These are phyloP conservation scores for Siniperca obscura DNA, from an alignment of 2,797 vertebrate genomes.

Conservation along the genomic window DNA sequence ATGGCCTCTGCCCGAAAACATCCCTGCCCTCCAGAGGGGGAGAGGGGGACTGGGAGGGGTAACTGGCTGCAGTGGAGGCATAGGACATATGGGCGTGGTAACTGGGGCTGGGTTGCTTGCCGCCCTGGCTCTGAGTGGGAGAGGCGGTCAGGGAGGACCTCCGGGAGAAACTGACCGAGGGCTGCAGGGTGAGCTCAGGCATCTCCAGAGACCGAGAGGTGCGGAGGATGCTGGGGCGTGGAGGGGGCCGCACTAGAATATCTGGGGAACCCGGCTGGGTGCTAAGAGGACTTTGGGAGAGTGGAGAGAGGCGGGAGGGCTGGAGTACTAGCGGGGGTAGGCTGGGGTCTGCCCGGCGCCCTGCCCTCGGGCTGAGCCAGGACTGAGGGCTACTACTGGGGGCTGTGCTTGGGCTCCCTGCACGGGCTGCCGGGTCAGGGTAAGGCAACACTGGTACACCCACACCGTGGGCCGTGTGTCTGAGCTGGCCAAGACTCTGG, in stretches of 20 bases:
- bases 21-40: conserved; percentile 92
- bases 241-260: conserved; percentile 94
- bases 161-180: conserved; percentile 92
- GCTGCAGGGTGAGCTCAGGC: conserved; percentile 93
- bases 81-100: conserved; percentile 93
- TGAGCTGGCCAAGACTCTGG: conserved; percentile 97
- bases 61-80: conserved; percentile 92
- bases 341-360: conserved; percentile 94
- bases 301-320: conserved; percentile 96
- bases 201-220: conserved; percentile 91
- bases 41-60: conserved; percentile 91
- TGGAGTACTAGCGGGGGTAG: conserved; percentile 99
- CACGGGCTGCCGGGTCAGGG: conserved; percentile 92
- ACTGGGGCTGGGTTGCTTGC: conserved; percentile 84
- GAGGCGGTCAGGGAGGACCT: conserved; percentile 94
- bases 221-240: conserved; percentile 93
- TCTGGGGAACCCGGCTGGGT: conserved; percentile 97
- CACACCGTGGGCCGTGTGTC: conserved; percentile 99
- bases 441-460: conserved; percentile 99
- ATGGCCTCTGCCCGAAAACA: conserved; percentile 94
- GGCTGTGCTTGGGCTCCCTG: conserved; percentile 96
- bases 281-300: conserved; percentile 98
- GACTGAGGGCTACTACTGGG: conserved; percentile 95
- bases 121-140: conserved; percentile 90
- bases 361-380: conserved; percentile 96